Base-by-base conservation (phyloP, 53 echinoderm and acorn worm species). In the Patiria pectinifera region DNA sequence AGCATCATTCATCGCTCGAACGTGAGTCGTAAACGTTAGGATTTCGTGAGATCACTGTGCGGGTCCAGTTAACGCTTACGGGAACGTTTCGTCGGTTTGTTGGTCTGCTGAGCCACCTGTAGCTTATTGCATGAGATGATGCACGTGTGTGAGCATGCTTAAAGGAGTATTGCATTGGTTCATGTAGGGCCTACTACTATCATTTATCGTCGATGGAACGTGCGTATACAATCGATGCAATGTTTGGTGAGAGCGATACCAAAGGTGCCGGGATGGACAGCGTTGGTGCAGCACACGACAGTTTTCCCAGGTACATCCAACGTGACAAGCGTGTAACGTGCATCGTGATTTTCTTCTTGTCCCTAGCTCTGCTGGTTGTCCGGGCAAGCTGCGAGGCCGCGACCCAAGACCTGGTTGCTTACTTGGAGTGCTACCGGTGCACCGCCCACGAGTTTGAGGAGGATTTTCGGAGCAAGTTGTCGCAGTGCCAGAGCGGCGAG, bases 381-480 rank as follows among this genome's bases (percentile, higher is more conserved):
- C 53, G 82, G 53, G 82, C 43, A 18, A 82, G n/a, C 59, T 82
- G 82, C 59, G 13, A 80, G 49, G 80, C 81, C 12, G 80, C 81
- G 21, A 49, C 22, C 19, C 59, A 44, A 78, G 88, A 46, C 63
- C 21, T 48, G 46, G 14, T 78, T 48, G 63, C 22, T 1, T 47
- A 80, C 81, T 66, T 90, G 90, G 48, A 90, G 70, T 90, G 90
- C 81, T 90, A 90, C 81, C 62, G 80, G 59, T 90, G 90, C 69
- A 5, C 44, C 19, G 90, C 90, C 69, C 45, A 90, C 90, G 80
- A 90, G 69, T 81, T 69, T 69, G 90, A 90, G 69, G 81, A 19
- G 80, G 81, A 90, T 23, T 90, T 90, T 24, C 19, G 46, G 15
- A 19, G 21, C 90, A 80, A 69, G 48, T 23, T 90, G 90, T 80